A percentile compares a stretch with the other conserved stretches of the same genome.
phyloP scores from a whole-genome alignment of 1,140 invertebrate species.

The Papilio aristodemus region DNA sequence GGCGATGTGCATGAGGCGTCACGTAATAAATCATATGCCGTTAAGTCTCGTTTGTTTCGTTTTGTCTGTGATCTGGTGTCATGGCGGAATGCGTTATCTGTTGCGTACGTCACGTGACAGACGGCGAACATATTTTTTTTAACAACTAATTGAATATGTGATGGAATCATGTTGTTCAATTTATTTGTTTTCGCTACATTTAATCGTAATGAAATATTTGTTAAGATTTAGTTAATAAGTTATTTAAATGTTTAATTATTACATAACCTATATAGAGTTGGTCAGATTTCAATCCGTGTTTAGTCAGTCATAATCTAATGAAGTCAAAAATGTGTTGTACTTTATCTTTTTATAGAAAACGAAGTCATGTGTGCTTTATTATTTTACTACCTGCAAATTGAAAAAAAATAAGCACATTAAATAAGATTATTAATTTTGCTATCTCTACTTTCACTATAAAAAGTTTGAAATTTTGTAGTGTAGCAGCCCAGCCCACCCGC shows the following conservation, averaged over 20 bases:
- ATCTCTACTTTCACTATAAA: background rate
- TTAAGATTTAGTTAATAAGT: too few species aligned
- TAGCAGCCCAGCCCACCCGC: constrained; percentile 24
- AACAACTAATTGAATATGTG: too few species aligned
- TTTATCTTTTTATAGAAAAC: too few species aligned
- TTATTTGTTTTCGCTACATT: background rate
- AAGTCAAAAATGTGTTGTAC: too few species aligned
- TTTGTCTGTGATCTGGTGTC: background rate
- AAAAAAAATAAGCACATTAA: too few species aligned
- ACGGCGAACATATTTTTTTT: background rate
- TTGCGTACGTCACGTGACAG: background rate
- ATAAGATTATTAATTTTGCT: too few species aligned
- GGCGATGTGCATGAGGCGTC: constrained; percentile 29
- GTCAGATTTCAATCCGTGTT: too few species aligned
- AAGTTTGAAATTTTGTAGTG: background rate
- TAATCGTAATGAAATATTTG: background rate
- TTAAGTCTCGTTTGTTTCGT: background rate
- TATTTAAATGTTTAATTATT: too few species aligned
- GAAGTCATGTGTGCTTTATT: too few species aligned
- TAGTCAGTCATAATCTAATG: too few species aligned
- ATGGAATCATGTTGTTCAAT: background rate
- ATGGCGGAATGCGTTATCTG: constrained; percentile 8
- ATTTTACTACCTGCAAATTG: too few species aligned
- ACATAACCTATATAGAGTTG: too few species aligned
- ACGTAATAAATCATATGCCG: constrained; percentile 10